Conservation (phyloP, 2,797 vertebrate genomes). For the Poecilia wingei region DNA sequence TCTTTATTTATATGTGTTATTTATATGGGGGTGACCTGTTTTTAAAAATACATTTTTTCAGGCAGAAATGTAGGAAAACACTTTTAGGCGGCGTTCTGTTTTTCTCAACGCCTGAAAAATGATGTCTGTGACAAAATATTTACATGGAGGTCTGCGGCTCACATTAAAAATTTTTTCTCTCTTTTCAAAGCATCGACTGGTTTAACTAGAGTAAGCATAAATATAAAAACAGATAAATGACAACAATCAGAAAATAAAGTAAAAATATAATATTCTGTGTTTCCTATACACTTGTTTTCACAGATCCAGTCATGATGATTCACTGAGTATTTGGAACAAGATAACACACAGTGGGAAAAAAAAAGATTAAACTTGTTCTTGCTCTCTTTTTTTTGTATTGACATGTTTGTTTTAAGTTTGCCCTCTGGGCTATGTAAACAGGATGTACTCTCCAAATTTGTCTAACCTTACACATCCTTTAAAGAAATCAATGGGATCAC, state of each 20-base stretch:
- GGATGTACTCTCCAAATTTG: constrained; percentile 25
- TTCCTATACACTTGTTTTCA: neutral
- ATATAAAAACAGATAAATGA: neutral
- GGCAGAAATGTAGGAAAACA: neutral
- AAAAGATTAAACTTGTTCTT: constrained; percentile 15
- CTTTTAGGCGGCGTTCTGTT: neutral
- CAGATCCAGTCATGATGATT: neutral
- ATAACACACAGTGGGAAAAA: neutral
- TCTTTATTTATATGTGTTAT: neutral
- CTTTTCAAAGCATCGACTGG: neutral
- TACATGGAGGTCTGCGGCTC: neutral
- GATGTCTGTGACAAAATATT: neutral
- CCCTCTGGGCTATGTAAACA: constrained; percentile 26
- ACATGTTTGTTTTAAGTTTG: constrained; percentile 4
- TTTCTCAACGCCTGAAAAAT: neutral
- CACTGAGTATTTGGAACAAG: neutral
- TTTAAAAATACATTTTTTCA: neutral
- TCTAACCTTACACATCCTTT: constrained; percentile 39
- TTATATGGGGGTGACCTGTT: neutral
- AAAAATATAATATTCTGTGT: neutral
- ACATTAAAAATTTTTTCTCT: neutral
- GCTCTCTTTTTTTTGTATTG: constrained; percentile 4
- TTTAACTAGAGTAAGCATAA: neutral
- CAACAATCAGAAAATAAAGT: neutral
- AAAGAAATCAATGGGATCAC: constrained; percentile 36